These are phyloP conservation scores for Halcyon senegalensis DNA, from an alignment of 2,113 vertebrate genomes.

Conservation along the genomic window DNA sequence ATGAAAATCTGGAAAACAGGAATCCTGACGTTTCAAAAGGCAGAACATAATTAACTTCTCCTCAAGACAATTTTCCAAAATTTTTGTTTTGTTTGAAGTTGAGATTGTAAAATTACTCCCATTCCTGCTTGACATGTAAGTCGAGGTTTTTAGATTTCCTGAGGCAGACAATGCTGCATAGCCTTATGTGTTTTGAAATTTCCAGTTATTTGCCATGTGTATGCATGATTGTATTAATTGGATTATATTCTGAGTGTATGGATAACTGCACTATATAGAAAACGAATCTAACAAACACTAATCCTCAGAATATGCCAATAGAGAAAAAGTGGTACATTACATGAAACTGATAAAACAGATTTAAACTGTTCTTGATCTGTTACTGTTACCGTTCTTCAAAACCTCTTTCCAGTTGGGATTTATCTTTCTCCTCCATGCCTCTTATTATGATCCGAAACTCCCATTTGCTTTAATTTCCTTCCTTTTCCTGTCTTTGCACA, in stretches of 20 bases:
- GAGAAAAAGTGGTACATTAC: not conserved
- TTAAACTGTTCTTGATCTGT: not conserved
- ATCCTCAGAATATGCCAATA: not conserved
- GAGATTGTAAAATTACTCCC: not conserved
- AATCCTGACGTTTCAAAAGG: not conserved
- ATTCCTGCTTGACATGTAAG: not conserved
- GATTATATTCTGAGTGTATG: not conserved
- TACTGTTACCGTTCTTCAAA: not conserved
- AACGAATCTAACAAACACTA: not conserved
- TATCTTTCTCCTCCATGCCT: not conserved
- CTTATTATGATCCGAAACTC: not conserved
- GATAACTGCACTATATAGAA: not conserved
- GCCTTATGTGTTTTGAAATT: not conserved
- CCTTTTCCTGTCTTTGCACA: not conserved
- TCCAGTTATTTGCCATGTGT: not conserved
- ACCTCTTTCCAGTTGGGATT: not conserved
- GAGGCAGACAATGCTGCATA: not conserved
- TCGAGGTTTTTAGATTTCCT: not conserved
- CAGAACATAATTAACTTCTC: not conserved
- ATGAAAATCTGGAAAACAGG: not conserved
- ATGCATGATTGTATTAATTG: constrained; percentile 22
- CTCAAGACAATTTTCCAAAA: not conserved
- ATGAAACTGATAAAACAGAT: not conserved
- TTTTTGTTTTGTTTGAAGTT: not conserved
- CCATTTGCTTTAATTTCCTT: constrained; percentile 7